These are phyloP conservation scores for Hypothenemus hampei DNA, from an alignment of 1,140 invertebrate species.

Conservation along the genomic window DNA sequence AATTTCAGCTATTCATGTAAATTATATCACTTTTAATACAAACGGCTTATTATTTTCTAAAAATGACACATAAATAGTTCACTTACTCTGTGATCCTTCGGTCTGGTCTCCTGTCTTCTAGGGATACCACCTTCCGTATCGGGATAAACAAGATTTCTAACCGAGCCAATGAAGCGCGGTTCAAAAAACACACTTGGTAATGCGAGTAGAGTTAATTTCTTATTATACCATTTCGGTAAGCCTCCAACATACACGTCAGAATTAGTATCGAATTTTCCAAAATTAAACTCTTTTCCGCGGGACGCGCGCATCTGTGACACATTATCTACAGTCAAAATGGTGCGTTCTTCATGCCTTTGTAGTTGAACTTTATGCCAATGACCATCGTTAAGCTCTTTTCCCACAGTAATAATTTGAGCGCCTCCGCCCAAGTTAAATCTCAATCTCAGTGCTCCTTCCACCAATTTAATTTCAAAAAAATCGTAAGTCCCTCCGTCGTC, in stretches of 20 bases:
- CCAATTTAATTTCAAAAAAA: slow-evolving; percentile 92
- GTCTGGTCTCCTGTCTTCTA: slow-evolving; percentile 70
- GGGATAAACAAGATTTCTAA: slow-evolving; percentile 81
- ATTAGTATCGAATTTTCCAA: slow-evolving; percentile 77
- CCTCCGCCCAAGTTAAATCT: slow-evolving; percentile 76
- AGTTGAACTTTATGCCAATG: slow-evolving; percentile 88
- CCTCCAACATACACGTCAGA: slow-evolving; percentile 90
- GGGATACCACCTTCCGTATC: slow-evolving; percentile 66
- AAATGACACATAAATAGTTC: no score
- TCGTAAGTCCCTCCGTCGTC: slow-evolving; percentile 92
- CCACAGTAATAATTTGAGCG: slow-evolving; percentile 81
- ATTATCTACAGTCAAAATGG: slow-evolving; percentile 75
- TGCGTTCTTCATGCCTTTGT: slow-evolving; percentile 68
- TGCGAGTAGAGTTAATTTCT: slow-evolving; percentile 74
- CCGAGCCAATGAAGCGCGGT: slow-evolving; percentile 77
- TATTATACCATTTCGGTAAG: slow-evolving; percentile 83
- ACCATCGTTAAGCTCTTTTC: slow-evolving; percentile 78
- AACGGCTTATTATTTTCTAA: no score
- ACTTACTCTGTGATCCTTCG: slow-evolving; percentile 70
- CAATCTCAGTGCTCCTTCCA: slow-evolving; percentile 81
- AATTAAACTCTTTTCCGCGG: slow-evolving; percentile 77
- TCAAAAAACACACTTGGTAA: slow-evolving; percentile 88
- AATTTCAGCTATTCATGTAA: no score
- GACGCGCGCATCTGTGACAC: slow-evolving; percentile 67
- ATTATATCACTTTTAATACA: no score